Conservation (phyloP, 2,113 vertebrate genomes). For the Pelmatolapia mariae region DNA sequence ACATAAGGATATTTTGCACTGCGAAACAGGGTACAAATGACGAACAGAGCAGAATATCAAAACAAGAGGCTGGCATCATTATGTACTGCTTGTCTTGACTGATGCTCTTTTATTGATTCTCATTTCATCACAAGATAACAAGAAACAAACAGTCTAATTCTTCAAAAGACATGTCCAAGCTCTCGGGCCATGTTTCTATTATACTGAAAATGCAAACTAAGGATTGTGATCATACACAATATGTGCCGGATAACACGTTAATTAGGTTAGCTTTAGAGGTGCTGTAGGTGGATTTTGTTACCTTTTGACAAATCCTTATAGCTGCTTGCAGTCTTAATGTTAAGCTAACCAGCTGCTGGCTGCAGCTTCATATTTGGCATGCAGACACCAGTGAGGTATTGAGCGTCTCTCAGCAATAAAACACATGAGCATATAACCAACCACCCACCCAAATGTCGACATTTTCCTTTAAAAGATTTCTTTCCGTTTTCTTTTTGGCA, state of each 20-base stretch:
- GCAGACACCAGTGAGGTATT: not conserved
- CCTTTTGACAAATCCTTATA: not conserved
- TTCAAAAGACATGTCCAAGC: not conserved
- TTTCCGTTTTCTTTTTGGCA: not conserved
- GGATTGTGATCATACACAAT: not conserved
- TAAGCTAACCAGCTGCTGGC: not conserved
- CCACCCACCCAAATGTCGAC: not conserved
- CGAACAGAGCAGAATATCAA: not conserved
- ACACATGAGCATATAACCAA: not conserved
- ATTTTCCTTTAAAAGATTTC: not conserved
- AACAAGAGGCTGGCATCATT: not conserved
- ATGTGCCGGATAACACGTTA: not conserved
- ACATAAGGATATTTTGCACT: not conserved
- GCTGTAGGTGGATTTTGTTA: not conserved
- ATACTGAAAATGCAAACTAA: not conserved
- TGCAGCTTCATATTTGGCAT: not conserved
- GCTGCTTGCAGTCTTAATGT: not conserved
- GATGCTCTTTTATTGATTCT: constrained; percentile 7
- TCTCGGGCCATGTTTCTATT: not conserved
- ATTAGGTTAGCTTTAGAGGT: not conserved
- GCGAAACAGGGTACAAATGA: not conserved
- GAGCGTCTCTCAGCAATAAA: not conserved
- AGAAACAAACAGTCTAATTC: not conserved
- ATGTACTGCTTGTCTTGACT: not conserved
- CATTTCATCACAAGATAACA: not conserved